These are phyloP conservation scores for Circaetus cinerascens DNA, from an alignment of 2,113 vertebrate genomes.

Conservation along the genomic window DNA sequence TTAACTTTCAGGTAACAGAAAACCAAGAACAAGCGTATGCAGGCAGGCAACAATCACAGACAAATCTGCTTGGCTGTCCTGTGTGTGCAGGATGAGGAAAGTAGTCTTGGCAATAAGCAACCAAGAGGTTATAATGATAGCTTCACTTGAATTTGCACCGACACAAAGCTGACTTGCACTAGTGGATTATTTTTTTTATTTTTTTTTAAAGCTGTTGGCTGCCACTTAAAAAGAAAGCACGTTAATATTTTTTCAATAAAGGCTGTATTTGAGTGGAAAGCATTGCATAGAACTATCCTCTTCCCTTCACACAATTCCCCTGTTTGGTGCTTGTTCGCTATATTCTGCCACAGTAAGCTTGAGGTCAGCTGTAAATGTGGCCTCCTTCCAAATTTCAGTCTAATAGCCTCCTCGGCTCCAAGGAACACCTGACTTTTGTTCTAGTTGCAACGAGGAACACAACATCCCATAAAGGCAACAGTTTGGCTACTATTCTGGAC, in stretches of 20 bases:
- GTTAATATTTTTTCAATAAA: not conserved
- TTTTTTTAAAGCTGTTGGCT: not conserved
- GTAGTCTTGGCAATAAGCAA: not conserved
- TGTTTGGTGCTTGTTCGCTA: not conserved
- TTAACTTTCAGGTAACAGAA: not conserved
- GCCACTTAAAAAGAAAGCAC: not conserved
- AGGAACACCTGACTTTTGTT: not conserved
- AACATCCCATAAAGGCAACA: not conserved
- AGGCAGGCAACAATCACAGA: not conserved
- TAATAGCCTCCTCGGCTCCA: not conserved
- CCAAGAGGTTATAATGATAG: not conserved
- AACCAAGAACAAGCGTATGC: not conserved
- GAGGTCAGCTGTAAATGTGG: not conserved
- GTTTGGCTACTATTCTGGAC: not conserved
- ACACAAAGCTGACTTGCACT: not conserved
- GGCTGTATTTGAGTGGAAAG: not conserved
- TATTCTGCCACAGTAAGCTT: not conserved
- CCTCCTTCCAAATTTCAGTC: not conserved
- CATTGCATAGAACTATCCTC: not conserved
- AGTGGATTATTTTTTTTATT: not conserved
- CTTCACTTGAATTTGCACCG: not conserved
- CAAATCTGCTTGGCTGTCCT: not conserved
- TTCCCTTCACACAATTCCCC: not conserved
- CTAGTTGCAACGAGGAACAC: not conserved
- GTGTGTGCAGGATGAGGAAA: not conserved